Percentiles rank a stretch among this genome's conserved stretches.
phyloP scores from a whole-genome alignment of 37 sponge, comb jelly and placozoan genomes.

The Crambe crambe region DNA sequence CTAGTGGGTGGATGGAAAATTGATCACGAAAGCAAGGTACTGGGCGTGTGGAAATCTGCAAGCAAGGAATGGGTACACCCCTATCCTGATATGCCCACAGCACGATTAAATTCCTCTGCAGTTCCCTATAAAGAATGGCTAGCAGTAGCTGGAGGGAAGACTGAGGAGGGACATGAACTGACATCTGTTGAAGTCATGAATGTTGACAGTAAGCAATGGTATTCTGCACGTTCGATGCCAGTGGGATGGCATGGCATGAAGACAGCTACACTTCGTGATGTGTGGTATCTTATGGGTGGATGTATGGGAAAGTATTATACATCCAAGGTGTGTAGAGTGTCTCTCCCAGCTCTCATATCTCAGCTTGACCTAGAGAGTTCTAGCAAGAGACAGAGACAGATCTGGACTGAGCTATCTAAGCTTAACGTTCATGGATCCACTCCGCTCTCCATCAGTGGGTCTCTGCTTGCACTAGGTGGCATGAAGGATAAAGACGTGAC shows the following conservation, averaged over 20 bases:
- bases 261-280: neutral
- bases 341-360: no score
- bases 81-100: conserved; percentile 21
- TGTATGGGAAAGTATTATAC: neutral
- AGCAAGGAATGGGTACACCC: no score
- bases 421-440: neutral
- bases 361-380: neutral
- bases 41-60: conserved; percentile 14
- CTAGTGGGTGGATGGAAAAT: neutral
- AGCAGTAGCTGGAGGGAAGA: conserved; percentile 5
- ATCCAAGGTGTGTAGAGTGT: neutral
- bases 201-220: neutral
- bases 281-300: conserved; percentile 1
- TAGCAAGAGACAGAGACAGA: neutral
- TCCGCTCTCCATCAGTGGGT: neutral
- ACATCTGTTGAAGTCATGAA: neutral
- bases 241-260: neutral
- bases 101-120: conserved; percentile 6
- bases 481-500: neutral
- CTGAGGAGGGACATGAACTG: neutral
- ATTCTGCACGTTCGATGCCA: neutral
- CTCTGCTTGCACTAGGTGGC: conserved; percentile 8
- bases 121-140: neutral
- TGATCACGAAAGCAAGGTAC: neutral
- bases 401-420: neutral